phyloP scores from a whole-genome alignment of 92 coral and sea anemone species.

The Epizoanthus stellaris region DNA sequence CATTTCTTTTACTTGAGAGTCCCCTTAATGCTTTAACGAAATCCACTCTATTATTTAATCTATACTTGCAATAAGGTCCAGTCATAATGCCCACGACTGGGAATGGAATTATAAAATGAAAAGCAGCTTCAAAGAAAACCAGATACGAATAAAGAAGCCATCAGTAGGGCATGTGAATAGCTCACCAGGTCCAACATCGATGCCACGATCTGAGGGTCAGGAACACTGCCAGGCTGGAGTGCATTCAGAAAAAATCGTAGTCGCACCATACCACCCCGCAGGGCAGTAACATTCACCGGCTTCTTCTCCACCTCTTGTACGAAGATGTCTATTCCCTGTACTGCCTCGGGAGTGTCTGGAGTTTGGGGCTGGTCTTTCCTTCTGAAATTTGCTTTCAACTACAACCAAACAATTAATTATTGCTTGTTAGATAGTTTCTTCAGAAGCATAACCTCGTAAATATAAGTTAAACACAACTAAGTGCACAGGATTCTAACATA shows the following conservation, averaged over 20 bases:
- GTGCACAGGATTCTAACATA: too few species aligned
- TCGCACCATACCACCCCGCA: slow-evolving; percentile 90
- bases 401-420: neutral
- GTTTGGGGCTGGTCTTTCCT: slow-evolving; percentile 23
- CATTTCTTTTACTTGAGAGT: too few species aligned
- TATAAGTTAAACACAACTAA: too few species aligned
- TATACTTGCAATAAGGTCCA: too few species aligned
- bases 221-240: slow-evolving; percentile 93
- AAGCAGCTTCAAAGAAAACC: too few species aligned
- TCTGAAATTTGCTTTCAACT: slow-evolving; percentile 43
- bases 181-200: slow-evolving; percentile 98
- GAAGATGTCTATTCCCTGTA: slow-evolving; percentile 74
- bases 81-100: too few species aligned
- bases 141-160: neutral
- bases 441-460: too few species aligned
- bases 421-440: too few species aligned
- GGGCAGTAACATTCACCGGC: slow-evolving; percentile 86
- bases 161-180: neutral
- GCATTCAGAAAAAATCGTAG: slow-evolving; percentile 85
- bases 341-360: slow-evolving; percentile 40
- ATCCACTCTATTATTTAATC: too few species aligned
- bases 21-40: too few species aligned
- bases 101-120: too few species aligned
- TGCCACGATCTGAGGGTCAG: slow-evolving; percentile 96
- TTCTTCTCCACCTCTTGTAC: slow-evolving; percentile 84